Evolutionary conservation across 2,113 vertebrate species (phyloP), one percentile per base, ranked within the genome.

Genomic region (Cathartes aura): DNA sequence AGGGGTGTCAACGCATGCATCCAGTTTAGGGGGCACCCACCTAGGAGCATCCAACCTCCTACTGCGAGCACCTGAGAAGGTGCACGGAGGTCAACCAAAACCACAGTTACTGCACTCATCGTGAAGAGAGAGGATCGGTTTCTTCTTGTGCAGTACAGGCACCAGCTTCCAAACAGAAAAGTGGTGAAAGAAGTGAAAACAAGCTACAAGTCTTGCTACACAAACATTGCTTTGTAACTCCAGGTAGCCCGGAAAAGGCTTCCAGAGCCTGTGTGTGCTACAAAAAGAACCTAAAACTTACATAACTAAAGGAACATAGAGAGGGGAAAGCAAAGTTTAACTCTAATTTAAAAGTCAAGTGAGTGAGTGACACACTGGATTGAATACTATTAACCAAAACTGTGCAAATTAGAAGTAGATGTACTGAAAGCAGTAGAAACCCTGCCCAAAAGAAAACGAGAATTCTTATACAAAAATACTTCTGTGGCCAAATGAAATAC

Each of bases 401-500:
- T 34, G 78, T 48, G 32, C 53, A 63, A 95, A 73, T 82, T 72
- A 73, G 36, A 92, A 78, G 84, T 62, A n/a, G 53, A 90, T 22
- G 36, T 36, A 56, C 53, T 34, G 78, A 90, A 95, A 93, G 93
- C 90, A 93, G 87, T 3, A 95, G 74, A 95, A 96, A 94, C 50
- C 50, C 66, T 88, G 78, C 84, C 84, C 4, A 3, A 89, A 97
- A 96, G 73, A 79, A 85, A 92, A 87, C 2, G 6, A 91, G 82
- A 80, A 40, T 27, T 89, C 82, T 95, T 82, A 64, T 75, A 88
- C 26, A 88, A 89, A 87, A 94, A 92, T 5, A 96, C 32, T 83
- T 90, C 59, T 55, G 50, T 7, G 66, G 87, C 95, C 95, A 97
- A 91, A 80, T 11, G 58, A 92, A 97, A 97, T 66, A 92, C 34